Evolutionary conservation across 2,888 invertebrate genomes (phyloP), one percentile per base, ranked within the genome.

Genomic region (Calephelis perditalis): DNA sequence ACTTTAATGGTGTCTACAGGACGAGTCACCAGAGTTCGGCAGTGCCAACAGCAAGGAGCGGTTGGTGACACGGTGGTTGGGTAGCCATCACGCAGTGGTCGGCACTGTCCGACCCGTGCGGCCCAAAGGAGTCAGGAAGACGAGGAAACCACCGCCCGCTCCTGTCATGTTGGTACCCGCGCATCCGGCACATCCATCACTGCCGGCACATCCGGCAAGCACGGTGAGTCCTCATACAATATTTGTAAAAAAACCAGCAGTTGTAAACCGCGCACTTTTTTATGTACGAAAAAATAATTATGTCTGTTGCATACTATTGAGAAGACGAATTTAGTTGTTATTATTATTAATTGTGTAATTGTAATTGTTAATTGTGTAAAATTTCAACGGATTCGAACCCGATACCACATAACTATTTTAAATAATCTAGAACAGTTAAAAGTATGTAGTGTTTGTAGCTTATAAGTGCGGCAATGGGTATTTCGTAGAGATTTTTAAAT

Each of bases 11-110:
- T 40, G 40, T 44, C 10, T 12, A 11, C 36, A 68, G 79, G 76
- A 82, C 65, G 79, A 85, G 69, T 69, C 74, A 3, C 73, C 78
- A 2, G 81, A 84, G 70, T 88, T 73, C 67, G 91, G 87, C 68
- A 89, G 90, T 68, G 86, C 89, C 5, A 88, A 87, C 77, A 90
- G 90, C 70, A 91, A 92, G 63, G 91, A 92, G 74, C 90, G 90
- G 70, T 78, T 93, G 63, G 92, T 93, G 67, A 86, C 84, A 62
- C 90, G 90, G 35, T 93, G 93, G 93, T 78, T 93, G 68, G 92
- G 92, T 8, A 90, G 91, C 63, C 91, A 84, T 62, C 75, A 73
- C 65, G 68, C 59, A 7, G 10, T 64, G 52, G 62, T 61, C 60
- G 66, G 64, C 65, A 56, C 68, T 67, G 57, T 66, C 40, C 58